Conservation (phyloP, 2,113 vertebrate genomes). For the Daphoenositta chrysoptera region DNA sequence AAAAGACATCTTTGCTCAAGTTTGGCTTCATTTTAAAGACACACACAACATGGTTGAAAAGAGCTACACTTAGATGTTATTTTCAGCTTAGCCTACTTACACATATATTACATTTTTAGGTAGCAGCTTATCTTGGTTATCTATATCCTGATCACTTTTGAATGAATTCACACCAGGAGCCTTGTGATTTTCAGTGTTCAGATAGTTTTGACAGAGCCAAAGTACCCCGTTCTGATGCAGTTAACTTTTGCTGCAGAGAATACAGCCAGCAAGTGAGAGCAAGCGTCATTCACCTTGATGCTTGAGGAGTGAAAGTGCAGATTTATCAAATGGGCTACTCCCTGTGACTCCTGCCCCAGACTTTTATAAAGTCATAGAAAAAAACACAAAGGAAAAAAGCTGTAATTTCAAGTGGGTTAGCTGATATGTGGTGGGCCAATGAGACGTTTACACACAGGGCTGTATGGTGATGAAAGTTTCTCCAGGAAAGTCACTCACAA, state of each 20-base stretch:
- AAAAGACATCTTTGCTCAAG: not conserved
- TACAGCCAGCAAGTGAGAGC: rapidly evolving
- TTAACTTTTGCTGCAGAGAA: not conserved
- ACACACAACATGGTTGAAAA: not conserved
- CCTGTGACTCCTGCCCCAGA: not conserved
- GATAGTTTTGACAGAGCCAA: not conserved
- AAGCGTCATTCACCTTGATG: not conserved
- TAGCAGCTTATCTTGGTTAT: not conserved
- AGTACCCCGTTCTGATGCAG: not conserved
- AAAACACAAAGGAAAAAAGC: not conserved
- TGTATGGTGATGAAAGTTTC: rapidly evolving
- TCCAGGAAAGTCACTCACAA: not conserved
- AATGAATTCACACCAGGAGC: not conserved
- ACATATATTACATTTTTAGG: not conserved
- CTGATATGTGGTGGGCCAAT: not conserved
- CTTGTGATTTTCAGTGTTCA: not conserved
- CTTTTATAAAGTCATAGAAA: not conserved
- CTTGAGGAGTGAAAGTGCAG: not conserved
- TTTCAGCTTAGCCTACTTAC: not conserved
- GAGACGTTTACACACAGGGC: not conserved
- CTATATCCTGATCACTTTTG: not conserved
- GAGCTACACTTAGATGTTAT: not conserved
- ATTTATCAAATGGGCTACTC: not conserved
- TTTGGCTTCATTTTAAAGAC: not conserved
- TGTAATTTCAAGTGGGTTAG: not conserved